Conservation (phyloP, 2,797 vertebrate species). For the Antrozous pallidus region DNA sequence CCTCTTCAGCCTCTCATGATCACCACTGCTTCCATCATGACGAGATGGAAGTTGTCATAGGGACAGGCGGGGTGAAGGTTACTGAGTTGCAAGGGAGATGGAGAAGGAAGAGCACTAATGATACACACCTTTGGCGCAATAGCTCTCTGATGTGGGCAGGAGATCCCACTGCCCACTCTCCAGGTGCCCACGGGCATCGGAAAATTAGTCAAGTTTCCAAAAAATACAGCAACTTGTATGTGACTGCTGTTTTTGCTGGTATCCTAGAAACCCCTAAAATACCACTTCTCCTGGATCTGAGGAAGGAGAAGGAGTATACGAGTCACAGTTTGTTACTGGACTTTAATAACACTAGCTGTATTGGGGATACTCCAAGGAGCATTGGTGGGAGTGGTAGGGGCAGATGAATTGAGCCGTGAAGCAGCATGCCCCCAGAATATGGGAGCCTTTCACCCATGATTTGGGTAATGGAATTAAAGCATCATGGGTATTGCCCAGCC, state of each 20-base stretch:
- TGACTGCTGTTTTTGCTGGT: slow-evolving; percentile 38
- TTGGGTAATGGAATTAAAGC: not conserved
- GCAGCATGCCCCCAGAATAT: not conserved
- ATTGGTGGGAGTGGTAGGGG: not conserved
- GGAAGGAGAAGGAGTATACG: not conserved
- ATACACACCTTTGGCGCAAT: not conserved
- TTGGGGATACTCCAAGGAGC: not conserved
- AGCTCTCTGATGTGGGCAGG: not conserved
- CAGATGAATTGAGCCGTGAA: not conserved
- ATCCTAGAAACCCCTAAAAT: slow-evolving; percentile 28
- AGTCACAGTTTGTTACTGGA: not conserved
- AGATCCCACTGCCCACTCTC: not conserved
- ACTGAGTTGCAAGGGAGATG: not conserved
- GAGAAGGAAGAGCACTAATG: not conserved
- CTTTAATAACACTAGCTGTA: not conserved
- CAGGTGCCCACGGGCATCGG: not conserved
- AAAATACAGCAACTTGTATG: slow-evolving; percentile 4
- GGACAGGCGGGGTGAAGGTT: not conserved
- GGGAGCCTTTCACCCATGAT: not conserved
- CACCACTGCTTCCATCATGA: too few relatives aligned
- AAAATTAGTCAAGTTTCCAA: slow-evolving; percentile 38
- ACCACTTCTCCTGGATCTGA: slow-evolving; percentile 2
- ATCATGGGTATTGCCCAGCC: too few relatives aligned
- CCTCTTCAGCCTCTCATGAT: too few relatives aligned
- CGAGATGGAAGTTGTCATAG: not conserved